Base-by-base conservation (phyloP, 2,888 invertebrate genomes). In the Blera fallax region DNA sequence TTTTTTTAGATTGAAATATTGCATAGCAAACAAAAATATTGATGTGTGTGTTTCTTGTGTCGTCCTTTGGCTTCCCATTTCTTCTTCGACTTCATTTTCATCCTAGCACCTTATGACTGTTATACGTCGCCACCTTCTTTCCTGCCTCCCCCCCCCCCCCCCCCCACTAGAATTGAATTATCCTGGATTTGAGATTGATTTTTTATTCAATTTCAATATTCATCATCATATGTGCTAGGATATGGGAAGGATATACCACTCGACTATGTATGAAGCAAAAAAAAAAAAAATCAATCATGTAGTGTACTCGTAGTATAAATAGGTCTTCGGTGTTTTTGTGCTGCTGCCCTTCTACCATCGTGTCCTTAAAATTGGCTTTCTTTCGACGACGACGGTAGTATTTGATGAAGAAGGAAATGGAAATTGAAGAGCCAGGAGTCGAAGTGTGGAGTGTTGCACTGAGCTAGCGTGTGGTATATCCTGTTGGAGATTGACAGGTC, bases 171-270 rank as follows among this genome's bases (percentile, higher is more conserved):
- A 90, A 90, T 90, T 90, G 88, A 91, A 90, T 90, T 90, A 90
- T 91, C 89, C 88, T 89, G 90, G 89, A 90, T 90, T 90, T 90
- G 90, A 90, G 91, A 90, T 90, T 90, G 90, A 91, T 90, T 90
- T 90, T 90, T 91, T 90, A 91, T 90, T 90, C 91, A 90, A 90
- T 90, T 90, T 90, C 90, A 90, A 91, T 91, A 89, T 90, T 85
- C 87, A 87, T 87, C 78, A 82, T 87, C 85, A 85, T 87, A 80
- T 84, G 84, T 84, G 84, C 65, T 37, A 74, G 84, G 69, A 70
- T 69, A 52, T 43, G 32, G 24, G 37, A 69, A 78, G 78, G 67
- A 67, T 73, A 64, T 58, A 73, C 70, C 64, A 65, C 60, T 43
- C 43, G 32, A 11, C 48, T 24, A 34, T 16, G 21, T n/a, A 32